Conservation (phyloP, 2,113 vertebrate genomes). For the Chauna torquata region DNA sequence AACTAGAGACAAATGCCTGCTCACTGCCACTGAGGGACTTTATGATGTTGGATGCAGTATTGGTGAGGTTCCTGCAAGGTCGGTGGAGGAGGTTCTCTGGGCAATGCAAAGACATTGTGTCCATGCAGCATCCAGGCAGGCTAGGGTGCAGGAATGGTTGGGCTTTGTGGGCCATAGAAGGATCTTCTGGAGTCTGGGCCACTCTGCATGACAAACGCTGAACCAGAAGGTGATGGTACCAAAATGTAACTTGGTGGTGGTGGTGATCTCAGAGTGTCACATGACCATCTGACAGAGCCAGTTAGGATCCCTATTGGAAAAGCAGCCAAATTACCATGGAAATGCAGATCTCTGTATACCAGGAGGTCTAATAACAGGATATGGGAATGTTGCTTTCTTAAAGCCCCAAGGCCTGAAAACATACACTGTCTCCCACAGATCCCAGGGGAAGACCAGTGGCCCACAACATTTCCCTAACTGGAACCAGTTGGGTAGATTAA, state of each 20-base stretch:
- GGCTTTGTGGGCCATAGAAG: background rate
- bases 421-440: rapidly evolving
- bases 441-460: background rate
- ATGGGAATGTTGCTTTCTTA: background rate
- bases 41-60: background rate
- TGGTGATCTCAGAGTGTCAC: background rate
- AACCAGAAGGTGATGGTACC: background rate
- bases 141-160: background rate
- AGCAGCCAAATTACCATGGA: background rate
- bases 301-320: background rate
- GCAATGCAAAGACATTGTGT: rapidly evolving
- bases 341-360: background rate
- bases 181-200: background rate
- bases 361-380: background rate
- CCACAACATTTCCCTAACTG: background rate
- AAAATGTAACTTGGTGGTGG: background rate
- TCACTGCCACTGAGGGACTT: background rate
- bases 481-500: background rate
- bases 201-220: background rate
- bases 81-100: background rate
- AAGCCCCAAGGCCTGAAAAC: background rate
- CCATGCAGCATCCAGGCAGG: background rate
- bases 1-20: background rate
- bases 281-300: background rate
- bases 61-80: background rate